Base-by-base conservation (phyloP, 1,140 invertebrate genomes). In the Drosophila sproati region DNA sequence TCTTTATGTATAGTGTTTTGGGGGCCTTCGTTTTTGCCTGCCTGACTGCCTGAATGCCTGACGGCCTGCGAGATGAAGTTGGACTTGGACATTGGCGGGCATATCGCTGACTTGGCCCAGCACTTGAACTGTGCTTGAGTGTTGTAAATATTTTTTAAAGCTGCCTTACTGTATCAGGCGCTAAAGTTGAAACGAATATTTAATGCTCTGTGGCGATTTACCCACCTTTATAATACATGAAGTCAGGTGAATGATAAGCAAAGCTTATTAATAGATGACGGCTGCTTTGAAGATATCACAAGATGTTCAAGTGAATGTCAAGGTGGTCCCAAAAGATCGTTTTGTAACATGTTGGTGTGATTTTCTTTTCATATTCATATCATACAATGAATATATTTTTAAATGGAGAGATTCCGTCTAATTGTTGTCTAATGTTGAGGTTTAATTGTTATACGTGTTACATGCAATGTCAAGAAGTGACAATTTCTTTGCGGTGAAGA, bases 71-170 rank as follows among this genome's bases (percentile, higher is more conserved):
- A 45, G 52, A 52, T 41, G 55, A 32, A 54, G 77, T 70, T 37
- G 51, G 50, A 50, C 39, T 51, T 66, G 78, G 69, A 70, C 45
- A 62, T 82, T 55, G 74, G 52, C 73, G 64, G 78, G 73, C 62
- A 82, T 82, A 82, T 82, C 82, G 63, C 31, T 81, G 82, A 55
- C 79, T 82, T 82, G 82, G 83, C 73, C 83, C 83, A 88, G 83
- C 85, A 89, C 85, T 89, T 89, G 85, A 89, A 78, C 73, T 89
- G 85, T 63, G 89, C 85, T 89, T 81, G 81, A 89, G 85, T 80
- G 85, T 67, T 89, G 85, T 89, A 88, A 88, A 88, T 88, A 89
- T 88, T 88, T 89, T 89, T 89, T 73, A 85, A 88, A 73, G 73
- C 82, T 83, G 80, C 82, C 62, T 71, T 74, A 70, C 73, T 68